A percentile compares a stretch with the other conserved stretches of the same genome.
phyloP scores from a whole-genome alignment of 2,888 invertebrate species.

The Athalia cordata region DNA sequence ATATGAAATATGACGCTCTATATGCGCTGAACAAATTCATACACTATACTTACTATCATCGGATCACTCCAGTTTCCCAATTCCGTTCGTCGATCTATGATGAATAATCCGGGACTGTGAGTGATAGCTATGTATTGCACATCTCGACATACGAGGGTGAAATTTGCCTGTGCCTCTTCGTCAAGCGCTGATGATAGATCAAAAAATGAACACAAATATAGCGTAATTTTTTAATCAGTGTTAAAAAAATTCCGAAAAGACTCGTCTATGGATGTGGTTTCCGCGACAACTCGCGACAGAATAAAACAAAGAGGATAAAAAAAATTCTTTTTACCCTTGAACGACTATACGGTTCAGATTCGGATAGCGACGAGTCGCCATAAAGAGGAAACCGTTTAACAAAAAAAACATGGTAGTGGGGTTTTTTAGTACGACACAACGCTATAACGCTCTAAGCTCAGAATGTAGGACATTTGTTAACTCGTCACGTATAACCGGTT shows the following conservation, averaged over 20 bases:
- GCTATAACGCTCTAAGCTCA: not conserved
- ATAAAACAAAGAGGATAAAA: too few relatives aligned
- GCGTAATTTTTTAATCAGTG: not conserved
- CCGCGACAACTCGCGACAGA: too few relatives aligned
- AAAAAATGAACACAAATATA: not conserved
- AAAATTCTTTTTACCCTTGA: too few relatives aligned
- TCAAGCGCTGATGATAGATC: not conserved
- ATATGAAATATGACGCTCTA: too few relatives aligned
- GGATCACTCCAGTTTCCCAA: slow-evolving; percentile 47
- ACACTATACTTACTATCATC: slow-evolving; percentile 53
- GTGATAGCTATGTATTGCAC: slow-evolving; percentile 55
- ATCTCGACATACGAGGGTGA: slow-evolving; percentile 60
- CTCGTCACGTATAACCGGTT: slow-evolving; percentile 1
- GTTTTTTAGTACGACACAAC: not conserved
- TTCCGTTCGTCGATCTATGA: slow-evolving; percentile 55
- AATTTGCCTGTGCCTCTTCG: slow-evolving; percentile 54
- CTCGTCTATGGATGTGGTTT: too few relatives aligned
- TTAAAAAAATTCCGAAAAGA: not conserved
- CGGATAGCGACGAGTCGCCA: too few relatives aligned
- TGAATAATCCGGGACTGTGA: slow-evolving; percentile 61
- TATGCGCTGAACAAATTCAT: not conserved
- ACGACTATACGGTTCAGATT: too few relatives aligned
- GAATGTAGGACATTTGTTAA: slow-evolving; percentile 2
- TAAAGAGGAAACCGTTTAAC: too few relatives aligned
- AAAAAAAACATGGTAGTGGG: not conserved